Base-by-base conservation (phyloP, 2,113 vertebrate genomes). In the Plotosus lineatus region DNA sequence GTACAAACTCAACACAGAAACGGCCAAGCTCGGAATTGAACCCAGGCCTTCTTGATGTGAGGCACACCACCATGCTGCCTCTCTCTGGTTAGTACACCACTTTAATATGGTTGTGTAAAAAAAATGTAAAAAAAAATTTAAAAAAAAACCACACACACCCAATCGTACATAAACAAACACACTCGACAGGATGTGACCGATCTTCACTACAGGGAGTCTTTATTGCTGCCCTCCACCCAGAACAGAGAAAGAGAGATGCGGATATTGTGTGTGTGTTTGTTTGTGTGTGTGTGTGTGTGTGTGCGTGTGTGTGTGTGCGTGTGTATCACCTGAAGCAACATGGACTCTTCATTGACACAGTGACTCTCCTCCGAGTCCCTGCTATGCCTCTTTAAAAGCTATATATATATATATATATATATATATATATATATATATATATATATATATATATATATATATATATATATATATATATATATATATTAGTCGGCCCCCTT, bases 311-410 rank as follows among this genome's bases (percentile, higher is more conserved):
- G 58, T 36, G 75, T 63, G 75, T 50, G 50, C 48, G 58, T 50
- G 28, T 33, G 17, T 58, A 33, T 8, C 40, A 19, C 0, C 1
- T 28, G 78, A 63, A 53, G 66, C 68, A 33, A 36, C 10, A 6
- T 56, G 78, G 66, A 71, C 51, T 72, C 65, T 53, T 79, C 15
- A 3, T 56, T 79, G 78, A 58, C 79, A 80, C 69, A 73, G 56
- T 80, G 69, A 80, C 69, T 80, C 68, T 73, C 55, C 53, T 55
- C 50, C 51, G 42, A 46, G 78, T 71, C 21, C 9, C 42, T 74
- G 69, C 56, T 36, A 44, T 74, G 53, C 40, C 50, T 73, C 4
- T 33, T 21, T 50, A 21, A 11, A 38, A 46, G 51, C 51, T 28
- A 19, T 38, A 38, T 68, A 40, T 79, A 4, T 69, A 50, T 36